Evolutionary conservation across 1,140 invertebrate species (phyloP).

Genomic region (Sinonovacula constricta): DNA sequence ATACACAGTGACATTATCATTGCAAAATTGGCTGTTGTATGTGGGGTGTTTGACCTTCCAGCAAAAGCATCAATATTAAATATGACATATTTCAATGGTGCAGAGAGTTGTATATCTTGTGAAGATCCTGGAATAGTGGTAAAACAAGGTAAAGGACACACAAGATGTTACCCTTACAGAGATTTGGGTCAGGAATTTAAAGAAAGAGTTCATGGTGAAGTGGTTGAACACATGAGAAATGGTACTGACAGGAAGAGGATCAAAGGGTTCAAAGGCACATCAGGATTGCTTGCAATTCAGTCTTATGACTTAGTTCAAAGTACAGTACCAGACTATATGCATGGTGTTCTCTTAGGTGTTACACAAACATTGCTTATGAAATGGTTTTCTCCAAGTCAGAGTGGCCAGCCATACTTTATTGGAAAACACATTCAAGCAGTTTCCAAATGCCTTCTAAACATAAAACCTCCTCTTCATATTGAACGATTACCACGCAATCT

Average conservation of each 20-base stretch:
- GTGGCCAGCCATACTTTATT: slow-evolving; percentile 27
- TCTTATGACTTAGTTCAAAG: slow-evolving; percentile 28
- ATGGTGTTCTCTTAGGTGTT: slow-evolving; percentile 47
- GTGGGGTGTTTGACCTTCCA: slow-evolving; percentile 35
- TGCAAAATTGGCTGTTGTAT: slow-evolving; percentile 11
- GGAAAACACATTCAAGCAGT: slow-evolving; percentile 21
- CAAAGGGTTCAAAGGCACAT: slow-evolving; percentile 34
- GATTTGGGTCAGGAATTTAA: slow-evolving; percentile 18
- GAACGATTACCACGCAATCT: slow-evolving; percentile 48
- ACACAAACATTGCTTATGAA: slow-evolving; percentile 29
- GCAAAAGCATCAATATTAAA: slow-evolving; percentile 43
- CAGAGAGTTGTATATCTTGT: slow-evolving; percentile 28
- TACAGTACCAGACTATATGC: slow-evolving; percentile 47
- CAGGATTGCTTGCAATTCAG: slow-evolving; percentile 32
- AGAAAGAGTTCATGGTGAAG: slow-evolving; percentile 32
- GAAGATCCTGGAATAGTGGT: slow-evolving; percentile 40
- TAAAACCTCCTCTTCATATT: slow-evolving; percentile 42
- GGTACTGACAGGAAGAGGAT: slow-evolving; percentile 27
- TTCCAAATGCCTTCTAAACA: slow-evolving; percentile 24
- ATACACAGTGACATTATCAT: not conserved
- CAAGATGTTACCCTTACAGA: slow-evolving; percentile 37
- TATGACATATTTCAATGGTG: slow-evolving; percentile 50
- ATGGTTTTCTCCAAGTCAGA: slow-evolving; percentile 26
- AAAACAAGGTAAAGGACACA: slow-evolving; percentile 43
- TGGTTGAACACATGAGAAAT: slow-evolving; percentile 45